These are phyloP conservation scores for Oreochromis mossambicus DNA, from an alignment of 2,797 vertebrate genomes.

Conservation along the genomic window DNA sequence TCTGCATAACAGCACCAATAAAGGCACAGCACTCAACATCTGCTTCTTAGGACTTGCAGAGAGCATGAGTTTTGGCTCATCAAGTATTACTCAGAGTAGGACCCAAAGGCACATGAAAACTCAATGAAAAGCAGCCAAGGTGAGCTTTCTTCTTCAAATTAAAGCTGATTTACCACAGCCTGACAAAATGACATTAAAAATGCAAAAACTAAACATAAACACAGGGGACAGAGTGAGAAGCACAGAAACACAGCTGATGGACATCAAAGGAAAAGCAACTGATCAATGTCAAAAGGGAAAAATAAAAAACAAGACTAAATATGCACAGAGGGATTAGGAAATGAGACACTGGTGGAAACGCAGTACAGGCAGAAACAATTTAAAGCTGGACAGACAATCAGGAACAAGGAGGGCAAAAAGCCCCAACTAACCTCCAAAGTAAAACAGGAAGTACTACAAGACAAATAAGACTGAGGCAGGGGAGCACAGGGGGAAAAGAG, in stretches of 20 bases:
- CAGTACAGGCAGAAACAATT: not conserved
- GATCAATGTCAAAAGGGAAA: not conserved
- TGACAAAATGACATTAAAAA: not conserved
- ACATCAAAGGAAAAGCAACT: not conserved
- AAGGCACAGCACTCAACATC: constrained; percentile 51
- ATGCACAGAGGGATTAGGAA: not conserved
- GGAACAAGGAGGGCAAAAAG: rapidly evolving
- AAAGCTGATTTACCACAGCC: not conserved
- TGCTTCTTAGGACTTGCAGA: constrained; percentile 38
- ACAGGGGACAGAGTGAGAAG: not conserved
- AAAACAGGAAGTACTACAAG: not conserved
- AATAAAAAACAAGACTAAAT: not conserved
- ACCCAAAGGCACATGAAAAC: not conserved
- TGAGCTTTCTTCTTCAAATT: not conserved
- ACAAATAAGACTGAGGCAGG: not conserved
- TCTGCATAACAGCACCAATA: constrained; percentile 47
- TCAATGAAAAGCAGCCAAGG: not conserved
- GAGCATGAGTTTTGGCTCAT: constrained; percentile 39
- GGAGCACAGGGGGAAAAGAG: not conserved
- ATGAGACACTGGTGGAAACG: not conserved
- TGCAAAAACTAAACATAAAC: not conserved
- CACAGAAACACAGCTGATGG: not conserved
- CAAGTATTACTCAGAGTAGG: not conserved
- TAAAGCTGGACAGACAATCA: not conserved
- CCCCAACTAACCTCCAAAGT: not conserved